Evolutionary conservation across 2,113 vertebrate genomes (phyloP), one percentile per base, ranked within the genome.

Genomic region (Rhinoderma darwinii): DNA sequence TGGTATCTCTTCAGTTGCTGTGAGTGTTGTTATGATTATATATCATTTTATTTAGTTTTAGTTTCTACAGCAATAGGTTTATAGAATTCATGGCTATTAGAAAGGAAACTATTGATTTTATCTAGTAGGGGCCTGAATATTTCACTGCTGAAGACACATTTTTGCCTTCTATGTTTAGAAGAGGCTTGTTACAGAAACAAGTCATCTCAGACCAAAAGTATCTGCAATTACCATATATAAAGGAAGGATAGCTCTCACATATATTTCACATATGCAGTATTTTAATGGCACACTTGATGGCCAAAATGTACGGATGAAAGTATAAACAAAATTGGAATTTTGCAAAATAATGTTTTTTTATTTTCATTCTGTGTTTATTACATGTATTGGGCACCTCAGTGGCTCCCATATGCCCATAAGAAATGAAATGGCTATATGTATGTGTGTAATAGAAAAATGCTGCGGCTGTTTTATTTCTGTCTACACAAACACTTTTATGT

Each of bases 1-100:
- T 99, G 86, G 95, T 96, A 89, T 99, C 98, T 88, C 94, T 99
- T 72, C 97, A 99, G 92, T 95, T 99, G 88, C 95, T 99, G 98
- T 99, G 93, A 99, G 98, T 99, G 94, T 90, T 88, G 92, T 87
- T 82, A 56, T 73, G 89, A 59, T 89, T 87, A 61, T 74, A 56
- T 22, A 25, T 75, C 75, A 39, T 66, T 66, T 63, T 73, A 68
- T 82, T 15, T 41, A 41, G 59, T n/a, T 76, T 77, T 77, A 77
- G n/a, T 30, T 51, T 77, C 22, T 74, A 3, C n/a, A 32, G 27
- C 43, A 18, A 25, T 18, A 50, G 44, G 25, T 76, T 75, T 47
- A 15, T 47, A 10, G 74, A 50, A 50, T 76, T n/a, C 5, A 79
- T 32, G 37, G 77, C 27, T 18, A 8, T 79, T 37, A 56, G 51